These are phyloP conservation scores for Sarcophilus harrisii DNA, from an alignment of 2,797 vertebrate genomes.

Conservation along the genomic window DNA sequence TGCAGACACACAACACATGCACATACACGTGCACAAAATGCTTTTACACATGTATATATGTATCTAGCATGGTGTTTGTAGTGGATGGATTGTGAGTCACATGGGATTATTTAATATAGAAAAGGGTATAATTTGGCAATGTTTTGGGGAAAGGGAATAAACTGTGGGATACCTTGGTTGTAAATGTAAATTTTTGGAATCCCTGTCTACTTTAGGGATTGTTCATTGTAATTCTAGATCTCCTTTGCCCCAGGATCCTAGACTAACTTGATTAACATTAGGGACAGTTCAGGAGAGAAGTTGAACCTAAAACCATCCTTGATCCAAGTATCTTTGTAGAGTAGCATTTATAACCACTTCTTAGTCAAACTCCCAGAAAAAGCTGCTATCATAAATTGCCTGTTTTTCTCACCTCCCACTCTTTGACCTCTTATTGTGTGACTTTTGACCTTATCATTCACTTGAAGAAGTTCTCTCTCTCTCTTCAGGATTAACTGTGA, in stretches of 20 bases:
- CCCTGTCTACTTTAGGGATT: slow-evolving; percentile 55
- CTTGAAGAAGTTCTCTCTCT: neutral
- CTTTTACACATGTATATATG: neutral
- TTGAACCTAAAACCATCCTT: neutral
- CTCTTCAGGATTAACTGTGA: neutral
- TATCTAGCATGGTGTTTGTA: neutral
- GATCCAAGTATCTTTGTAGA: neutral
- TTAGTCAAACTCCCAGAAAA: neutral
- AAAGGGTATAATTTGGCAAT: slow-evolving; percentile 41
- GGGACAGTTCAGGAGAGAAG: neutral
- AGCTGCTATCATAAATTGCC: neutral
- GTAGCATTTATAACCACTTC: neutral
- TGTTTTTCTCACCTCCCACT: neutral
- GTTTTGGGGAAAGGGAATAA: slow-evolving; percentile 43
- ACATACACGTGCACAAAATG: neutral
- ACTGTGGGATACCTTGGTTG: slow-evolving; percentile 36
- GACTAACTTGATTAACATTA: slow-evolving; percentile 36
- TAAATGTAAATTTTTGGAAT: slow-evolving; percentile 63
- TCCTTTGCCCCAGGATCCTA: slow-evolving; percentile 28
- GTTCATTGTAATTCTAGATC: slow-evolving; percentile 49
- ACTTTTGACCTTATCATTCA: neutral
- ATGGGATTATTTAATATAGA: neutral
- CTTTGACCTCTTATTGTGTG: slow-evolving; percentile 29
- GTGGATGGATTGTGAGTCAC: neutral
- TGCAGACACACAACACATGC: neutral